Conservation (phyloP, 2,797 vertebrate species). For the Sebastes hubbsi region DNA sequence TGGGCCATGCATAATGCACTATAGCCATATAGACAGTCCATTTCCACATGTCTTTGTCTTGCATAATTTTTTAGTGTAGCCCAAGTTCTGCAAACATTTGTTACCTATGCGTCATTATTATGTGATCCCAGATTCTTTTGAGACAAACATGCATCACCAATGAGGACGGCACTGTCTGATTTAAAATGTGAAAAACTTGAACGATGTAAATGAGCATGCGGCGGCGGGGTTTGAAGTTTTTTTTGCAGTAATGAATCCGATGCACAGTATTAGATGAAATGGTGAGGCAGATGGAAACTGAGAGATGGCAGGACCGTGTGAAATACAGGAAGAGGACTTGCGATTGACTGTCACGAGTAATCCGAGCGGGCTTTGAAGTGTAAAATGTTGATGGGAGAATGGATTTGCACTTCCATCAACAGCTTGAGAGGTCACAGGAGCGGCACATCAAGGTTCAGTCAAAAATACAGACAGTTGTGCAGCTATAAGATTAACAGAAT, state of each 20-base stretch:
- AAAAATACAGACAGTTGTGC: constrained; percentile 2
- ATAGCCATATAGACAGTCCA: background rate
- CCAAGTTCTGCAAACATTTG: background rate
- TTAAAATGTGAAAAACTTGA: constrained; percentile 8
- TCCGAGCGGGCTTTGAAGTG: constrained; percentile 55
- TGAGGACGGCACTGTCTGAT: background rate
- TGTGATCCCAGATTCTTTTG: background rate
- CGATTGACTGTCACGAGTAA: constrained; percentile 43
- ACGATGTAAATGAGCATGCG: constrained; percentile 24
- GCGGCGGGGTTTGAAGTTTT: constrained; percentile 9
- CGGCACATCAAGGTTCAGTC: background rate
- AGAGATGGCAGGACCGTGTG: constrained; percentile 15
- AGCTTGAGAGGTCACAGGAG: constrained; percentile 40
- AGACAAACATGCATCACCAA: background rate
- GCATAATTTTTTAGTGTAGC: background rate
- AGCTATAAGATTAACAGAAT: background rate
- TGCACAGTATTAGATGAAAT: constrained; percentile 33
- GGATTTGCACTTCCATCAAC: constrained; percentile 44
- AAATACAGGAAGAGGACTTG: constrained; percentile 29
- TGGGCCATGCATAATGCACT: background rate
- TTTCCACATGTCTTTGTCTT: background rate
- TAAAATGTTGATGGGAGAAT: constrained; percentile 40
- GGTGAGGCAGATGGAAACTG: constrained; percentile 29
- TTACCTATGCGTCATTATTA: background rate
- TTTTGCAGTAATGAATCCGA: constrained; percentile 34